A percentile compares a stretch with the other conserved stretches of the same genome.
These are phyloP conservation scores for Ivindomyrus marchei DNA, from an alignment of 2,113 vertebrate genomes.

Conservation along the genomic window DNA sequence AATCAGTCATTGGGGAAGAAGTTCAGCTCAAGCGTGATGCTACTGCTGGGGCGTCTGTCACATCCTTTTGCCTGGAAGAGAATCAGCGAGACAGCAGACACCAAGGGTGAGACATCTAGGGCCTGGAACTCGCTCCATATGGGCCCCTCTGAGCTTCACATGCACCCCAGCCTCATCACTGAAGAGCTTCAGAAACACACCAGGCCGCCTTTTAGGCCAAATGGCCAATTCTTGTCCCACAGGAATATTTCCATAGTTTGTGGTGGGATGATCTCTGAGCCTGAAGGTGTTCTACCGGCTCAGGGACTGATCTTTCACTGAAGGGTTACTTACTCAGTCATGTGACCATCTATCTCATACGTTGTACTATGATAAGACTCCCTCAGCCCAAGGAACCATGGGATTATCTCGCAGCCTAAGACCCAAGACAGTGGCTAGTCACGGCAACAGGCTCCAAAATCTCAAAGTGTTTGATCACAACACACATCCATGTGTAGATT, in stretches of 20 bases:
- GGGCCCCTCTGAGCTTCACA: not conserved
- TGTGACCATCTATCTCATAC: not conserved
- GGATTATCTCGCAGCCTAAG: not conserved
- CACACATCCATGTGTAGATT: not conserved
- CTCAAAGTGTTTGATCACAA: not conserved
- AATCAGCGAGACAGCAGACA: not conserved
- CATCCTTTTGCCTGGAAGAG: not conserved
- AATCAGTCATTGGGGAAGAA: not conserved
- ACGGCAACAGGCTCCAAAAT: not conserved
- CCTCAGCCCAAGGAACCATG: not conserved
- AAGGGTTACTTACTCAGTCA: not conserved
- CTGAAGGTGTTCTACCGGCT: not conserved
- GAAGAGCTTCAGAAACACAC: not conserved
- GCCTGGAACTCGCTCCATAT: not conserved
- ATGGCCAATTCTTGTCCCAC: not conserved
- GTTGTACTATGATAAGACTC: not conserved
- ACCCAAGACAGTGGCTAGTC: not conserved
- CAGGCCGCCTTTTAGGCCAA: not conserved
- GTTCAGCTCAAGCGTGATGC: conserved; percentile 4
- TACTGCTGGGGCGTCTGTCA: conserved; percentile 4
- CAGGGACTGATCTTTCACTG: not conserved
- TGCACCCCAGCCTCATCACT: not conserved
- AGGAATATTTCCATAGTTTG: not conserved
- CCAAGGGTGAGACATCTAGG: not conserved
- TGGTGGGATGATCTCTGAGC: not conserved